phyloP scores from a whole-genome alignment of 2,113 vertebrate genomes.

The Alligator mississippiensis region DNA sequence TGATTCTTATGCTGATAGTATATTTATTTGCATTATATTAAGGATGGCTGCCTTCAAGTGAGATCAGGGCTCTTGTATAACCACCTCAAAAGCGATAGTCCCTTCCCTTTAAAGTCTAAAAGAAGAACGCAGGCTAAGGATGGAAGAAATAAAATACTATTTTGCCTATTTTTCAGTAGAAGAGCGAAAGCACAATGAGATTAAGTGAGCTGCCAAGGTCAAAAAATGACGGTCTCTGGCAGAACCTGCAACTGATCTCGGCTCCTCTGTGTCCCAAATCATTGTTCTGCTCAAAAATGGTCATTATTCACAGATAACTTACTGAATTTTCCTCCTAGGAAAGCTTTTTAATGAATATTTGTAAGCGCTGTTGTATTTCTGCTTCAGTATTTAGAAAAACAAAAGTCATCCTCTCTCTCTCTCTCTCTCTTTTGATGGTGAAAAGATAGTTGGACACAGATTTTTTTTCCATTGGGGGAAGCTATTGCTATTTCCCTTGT shows the following conservation, averaged over 20 bases:
- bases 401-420: neutral
- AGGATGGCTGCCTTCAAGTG: neutral
- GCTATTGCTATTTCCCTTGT: neutral
- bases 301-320: neutral
- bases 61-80: neutral
- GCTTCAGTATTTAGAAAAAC: neutral
- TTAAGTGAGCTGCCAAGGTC: neutral
- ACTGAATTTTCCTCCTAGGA: neutral
- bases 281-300: neutral
- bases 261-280: neutral
- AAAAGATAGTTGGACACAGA: neutral
- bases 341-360: neutral
- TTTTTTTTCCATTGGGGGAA: neutral
- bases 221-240: neutral
- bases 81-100: neutral
- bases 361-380: neutral
- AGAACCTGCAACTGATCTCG: neutral
- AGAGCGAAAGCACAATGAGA: neutral
- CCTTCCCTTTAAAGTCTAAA: neutral
- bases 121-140: neutral
- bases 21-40: neutral
- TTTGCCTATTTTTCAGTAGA: neutral
- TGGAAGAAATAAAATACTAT: neutral
- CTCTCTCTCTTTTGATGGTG: neutral
- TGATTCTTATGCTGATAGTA: neutral